Evolutionary conservation across 2,888 invertebrate genomes (phyloP).

Genomic region (Lordiphosa andalusiaca): DNA sequence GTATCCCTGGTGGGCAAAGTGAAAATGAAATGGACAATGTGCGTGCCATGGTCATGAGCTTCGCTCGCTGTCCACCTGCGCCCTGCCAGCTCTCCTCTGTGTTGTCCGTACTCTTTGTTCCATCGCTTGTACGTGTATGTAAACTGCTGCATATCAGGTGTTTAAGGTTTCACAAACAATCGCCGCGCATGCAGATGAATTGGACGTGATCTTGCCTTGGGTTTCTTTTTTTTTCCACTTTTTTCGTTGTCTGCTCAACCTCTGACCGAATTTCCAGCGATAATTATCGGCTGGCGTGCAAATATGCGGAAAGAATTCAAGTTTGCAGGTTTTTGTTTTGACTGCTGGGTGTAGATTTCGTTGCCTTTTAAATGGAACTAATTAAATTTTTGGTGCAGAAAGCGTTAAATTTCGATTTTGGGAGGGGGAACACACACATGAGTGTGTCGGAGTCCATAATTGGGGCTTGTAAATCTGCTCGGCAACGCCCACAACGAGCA

Average conservation of each 20-base stretch:
- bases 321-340: slow-evolving; percentile 18
- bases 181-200: slow-evolving; percentile 57
- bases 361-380: slow-evolving; percentile 65
- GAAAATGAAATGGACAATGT: slow-evolving; percentile 57
- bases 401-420: slow-evolving; percentile 55
- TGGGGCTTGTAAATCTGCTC: slow-evolving; percentile 42
- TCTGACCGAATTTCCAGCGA: slow-evolving; percentile 78
- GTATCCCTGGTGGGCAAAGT: slow-evolving; percentile 28
- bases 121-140: not conserved
- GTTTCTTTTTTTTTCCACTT: not conserved
- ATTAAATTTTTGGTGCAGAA: slow-evolving; percentile 59
- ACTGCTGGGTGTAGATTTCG: slow-evolving; percentile 24
- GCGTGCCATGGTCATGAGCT: slow-evolving; percentile 18
- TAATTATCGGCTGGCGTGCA: slow-evolving; percentile 79
- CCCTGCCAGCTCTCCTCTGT: not conserved
- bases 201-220: slow-evolving; percentile 37
- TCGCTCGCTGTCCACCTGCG: too few species aligned
- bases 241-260: slow-evolving; percentile 47
- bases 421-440: slow-evolving; percentile 8
- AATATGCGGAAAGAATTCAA: slow-evolving; percentile 72
- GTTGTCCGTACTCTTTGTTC: too few species aligned
- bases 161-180: slow-evolving; percentile 67
- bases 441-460: slow-evolving; percentile 35
- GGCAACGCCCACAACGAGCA: slow-evolving; percentile 32
- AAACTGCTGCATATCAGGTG: slow-evolving; percentile 64